phyloP scores from a whole-genome alignment of 2,888 invertebrate genomes.

The Nemotelus pantherinus region DNA sequence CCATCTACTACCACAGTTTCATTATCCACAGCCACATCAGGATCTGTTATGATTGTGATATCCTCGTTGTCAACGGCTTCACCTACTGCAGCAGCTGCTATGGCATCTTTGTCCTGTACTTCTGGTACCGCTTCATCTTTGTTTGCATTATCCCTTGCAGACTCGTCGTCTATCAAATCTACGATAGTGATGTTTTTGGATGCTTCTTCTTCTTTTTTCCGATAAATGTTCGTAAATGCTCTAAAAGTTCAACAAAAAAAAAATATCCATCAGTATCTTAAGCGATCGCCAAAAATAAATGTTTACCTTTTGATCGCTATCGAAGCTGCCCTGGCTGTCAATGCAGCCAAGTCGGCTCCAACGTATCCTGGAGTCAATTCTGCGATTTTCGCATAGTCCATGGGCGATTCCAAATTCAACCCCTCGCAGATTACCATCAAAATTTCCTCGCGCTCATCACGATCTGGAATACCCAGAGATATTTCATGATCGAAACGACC shows the following conservation, averaged over 20 bases:
- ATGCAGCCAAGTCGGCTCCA: conserved; percentile 89
- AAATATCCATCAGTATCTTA: conserved; percentile 43
- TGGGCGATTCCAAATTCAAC: conserved; percentile 74
- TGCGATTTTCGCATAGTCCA: conserved; percentile 80
- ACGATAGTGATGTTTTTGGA: conserved; percentile 62
- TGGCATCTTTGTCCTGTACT: conserved; percentile 53
- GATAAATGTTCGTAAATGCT: conserved; percentile 59
- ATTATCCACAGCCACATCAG: conserved; percentile 19
- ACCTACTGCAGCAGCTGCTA: conserved; percentile 51
- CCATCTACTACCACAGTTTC: conserved; percentile 6
- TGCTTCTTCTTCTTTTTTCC: conserved; percentile 58
- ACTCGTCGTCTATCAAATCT: conserved; percentile 59
- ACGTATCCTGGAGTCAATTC: conserved; percentile 94
- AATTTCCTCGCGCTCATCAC: conserved; percentile 82
- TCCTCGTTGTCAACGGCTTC: conserved; percentile 51
- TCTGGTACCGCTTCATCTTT: conserved; percentile 56
- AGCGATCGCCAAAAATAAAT: not conserved
- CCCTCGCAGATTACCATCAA: conserved; percentile 76
- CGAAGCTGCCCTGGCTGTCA: conserved; percentile 88
- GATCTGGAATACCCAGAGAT: conserved; percentile 91
- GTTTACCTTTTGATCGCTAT: conserved; percentile 80
- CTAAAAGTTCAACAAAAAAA: not conserved
- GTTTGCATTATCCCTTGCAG: conserved; percentile 18
- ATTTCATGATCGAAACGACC: conserved; percentile 96
- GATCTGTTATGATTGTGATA: conserved; percentile 47